phyloP scores from a whole-genome alignment of 2,113 vertebrate species.

The Perognathus longimembris region DNA sequence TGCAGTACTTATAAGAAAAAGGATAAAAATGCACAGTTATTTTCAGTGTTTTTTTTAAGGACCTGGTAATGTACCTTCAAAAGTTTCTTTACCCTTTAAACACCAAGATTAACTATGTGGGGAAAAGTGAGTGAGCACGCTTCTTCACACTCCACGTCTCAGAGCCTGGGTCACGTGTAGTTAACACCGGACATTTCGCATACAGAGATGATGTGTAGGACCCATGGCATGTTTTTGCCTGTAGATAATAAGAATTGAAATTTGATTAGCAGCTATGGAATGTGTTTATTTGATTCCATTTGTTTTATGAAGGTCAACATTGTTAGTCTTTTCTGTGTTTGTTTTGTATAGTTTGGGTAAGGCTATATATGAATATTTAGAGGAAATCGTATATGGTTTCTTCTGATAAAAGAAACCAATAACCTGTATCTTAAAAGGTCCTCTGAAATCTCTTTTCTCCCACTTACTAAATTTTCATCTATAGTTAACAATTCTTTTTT shows the following conservation, averaged over 20 bases:
- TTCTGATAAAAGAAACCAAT: constrained; percentile 19
- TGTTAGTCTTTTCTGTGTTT: not conserved
- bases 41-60: constrained; percentile 11
- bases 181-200: not conserved
- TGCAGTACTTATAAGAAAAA: too few species aligned
- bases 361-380: not conserved
- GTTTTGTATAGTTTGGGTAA: not conserved
- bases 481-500: constrained; percentile 21
- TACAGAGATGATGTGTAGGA: not conserved
- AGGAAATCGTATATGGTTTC: constrained; percentile 10
- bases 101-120: not conserved
- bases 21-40: not conserved
- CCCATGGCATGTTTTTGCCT: not conserved
- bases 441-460: not conserved
- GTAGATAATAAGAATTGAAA: constrained; percentile 13
- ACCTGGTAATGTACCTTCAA: not conserved
- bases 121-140: not conserved
- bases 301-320: not conserved
- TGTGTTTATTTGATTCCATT: not conserved
- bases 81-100: not conserved
- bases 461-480: not conserved
- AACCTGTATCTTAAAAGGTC: constrained; percentile 28
- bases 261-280: constrained; percentile 6
- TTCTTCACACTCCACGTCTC: not conserved
- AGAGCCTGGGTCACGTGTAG: not conserved